Percentiles rank a stretch among this genome's conserved stretches.
Evolutionary conservation across 2,113 vertebrate genomes (phyloP).

Genomic region (Hydropotes inermis): DNA sequence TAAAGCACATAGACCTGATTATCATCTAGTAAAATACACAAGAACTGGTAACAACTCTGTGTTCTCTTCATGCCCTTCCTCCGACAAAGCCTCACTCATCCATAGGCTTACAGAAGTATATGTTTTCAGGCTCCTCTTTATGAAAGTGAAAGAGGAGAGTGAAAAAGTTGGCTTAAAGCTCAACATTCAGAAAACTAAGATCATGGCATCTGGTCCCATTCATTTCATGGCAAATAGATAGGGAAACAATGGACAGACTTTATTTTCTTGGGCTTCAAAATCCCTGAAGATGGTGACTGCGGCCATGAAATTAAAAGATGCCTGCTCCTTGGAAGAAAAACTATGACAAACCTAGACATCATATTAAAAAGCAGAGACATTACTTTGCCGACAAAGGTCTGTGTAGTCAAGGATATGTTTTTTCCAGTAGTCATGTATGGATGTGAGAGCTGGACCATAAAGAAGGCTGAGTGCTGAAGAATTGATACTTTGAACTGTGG

Average conservation of each 20-base stretch:
- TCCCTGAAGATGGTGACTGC: background rate
- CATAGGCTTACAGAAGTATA: background rate
- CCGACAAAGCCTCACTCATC: background rate
- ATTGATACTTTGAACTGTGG: background rate
- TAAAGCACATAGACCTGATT: background rate
- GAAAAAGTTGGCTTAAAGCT: background rate
- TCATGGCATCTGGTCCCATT: background rate
- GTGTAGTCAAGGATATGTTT: background rate
- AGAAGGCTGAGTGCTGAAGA: background rate
- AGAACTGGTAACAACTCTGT: background rate
- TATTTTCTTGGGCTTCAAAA: background rate
- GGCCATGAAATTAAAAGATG: background rate
- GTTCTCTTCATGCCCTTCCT: background rate
- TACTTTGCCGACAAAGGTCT: background rate
- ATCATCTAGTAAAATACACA: background rate
- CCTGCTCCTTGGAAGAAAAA: background rate
- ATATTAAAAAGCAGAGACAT: background rate
- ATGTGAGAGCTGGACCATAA: background rate
- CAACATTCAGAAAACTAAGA: background rate
- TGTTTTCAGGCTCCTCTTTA: background rate
- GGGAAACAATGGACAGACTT: background rate
- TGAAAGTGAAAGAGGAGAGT: background rate
- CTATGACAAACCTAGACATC: background rate
- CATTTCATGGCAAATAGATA: background rate
- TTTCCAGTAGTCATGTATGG: background rate